Evolutionary conservation across 2,797 vertebrate species (phyloP), one percentile per base, ranked within the genome.

Genomic region (Sylvilagus floridanus): DNA sequence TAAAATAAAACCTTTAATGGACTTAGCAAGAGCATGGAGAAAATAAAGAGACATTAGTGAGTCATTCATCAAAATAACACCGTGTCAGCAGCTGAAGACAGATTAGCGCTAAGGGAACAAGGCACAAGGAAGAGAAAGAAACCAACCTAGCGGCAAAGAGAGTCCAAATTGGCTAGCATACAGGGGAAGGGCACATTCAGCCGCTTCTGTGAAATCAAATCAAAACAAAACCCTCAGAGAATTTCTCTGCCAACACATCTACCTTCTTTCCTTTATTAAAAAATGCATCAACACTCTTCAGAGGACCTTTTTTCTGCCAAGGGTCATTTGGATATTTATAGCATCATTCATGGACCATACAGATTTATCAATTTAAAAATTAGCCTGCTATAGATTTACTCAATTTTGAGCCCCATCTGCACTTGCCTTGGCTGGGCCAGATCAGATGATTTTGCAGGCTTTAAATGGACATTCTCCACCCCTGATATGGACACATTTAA

Each of bases 41-140:
- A 95, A 96, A 91, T 84, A 87, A 77, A 95, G 73, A 96, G 79
- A 77, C 42, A 81, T 75, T n/a, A 69, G 84, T 75, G 79, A 96
- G 82, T 63, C 77, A 81, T 91, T 93, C 90, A 96, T 96, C 92
- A 95, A 92, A 91, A 96, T 68, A 96, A 76, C 76, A 85, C 3
- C 30, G 57, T 94, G 92, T 95, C 92, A 95, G 87, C 63, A 84
- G 47, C 30, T 37, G 28, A 30, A 93, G 92, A 84, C n/a, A 79
- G 83, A 92, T 84, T 26, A 42, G 72, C 63, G 42, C 76, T 30
- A 54, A 92, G 42, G 21, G 26, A 85, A 28, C 30, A 63, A 50
- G 75, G 50, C 24, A 90, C 35, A 66, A 30, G 94, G 86, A 84
- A 71, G 88, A 83, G 37, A 71, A 72, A 84, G 57, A 79, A 8